These are phyloP conservation scores for Aleiodes testaceus DNA, from an alignment of 2,888 invertebrate genomes.

Conservation along the genomic window DNA sequence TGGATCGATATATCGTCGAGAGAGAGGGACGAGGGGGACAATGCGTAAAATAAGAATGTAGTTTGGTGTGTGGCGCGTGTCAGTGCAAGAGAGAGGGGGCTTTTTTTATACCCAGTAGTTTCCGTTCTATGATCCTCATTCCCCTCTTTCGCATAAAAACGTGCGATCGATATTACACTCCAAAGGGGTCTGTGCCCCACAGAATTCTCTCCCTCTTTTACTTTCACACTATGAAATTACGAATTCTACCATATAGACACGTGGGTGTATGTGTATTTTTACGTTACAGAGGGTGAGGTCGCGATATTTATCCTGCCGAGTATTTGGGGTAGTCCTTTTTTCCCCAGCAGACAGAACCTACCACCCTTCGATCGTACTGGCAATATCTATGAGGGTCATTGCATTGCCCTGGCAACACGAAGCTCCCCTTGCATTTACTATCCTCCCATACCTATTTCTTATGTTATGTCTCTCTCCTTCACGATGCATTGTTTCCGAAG, in stretches of 20 bases:
- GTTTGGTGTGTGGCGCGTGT: slow-evolving; percentile 27
- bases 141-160: slow-evolving; percentile 2
- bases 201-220: slow-evolving; percentile 42
- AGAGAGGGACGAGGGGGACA: not conserved
- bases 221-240: slow-evolving; percentile 43
- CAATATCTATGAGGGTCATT: slow-evolving; percentile 55
- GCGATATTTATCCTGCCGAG: slow-evolving; percentile 38
- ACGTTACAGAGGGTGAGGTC: not conserved
- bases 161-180: slow-evolving; percentile 1
- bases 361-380: slow-evolving; percentile 15
- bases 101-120: slow-evolving; percentile 9
- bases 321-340: slow-evolving; percentile 33
- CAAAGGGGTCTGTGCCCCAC: slow-evolving; percentile 35
- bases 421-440: slow-evolving; percentile 16
- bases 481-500: slow-evolving; percentile 4
- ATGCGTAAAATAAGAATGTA: not conserved
- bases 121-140: slow-evolving; percentile 13
- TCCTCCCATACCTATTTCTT: slow-evolving; percentile 23
- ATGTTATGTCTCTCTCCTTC: slow-evolving; percentile 10
- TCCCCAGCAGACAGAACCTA: not conserved
- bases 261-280: slow-evolving; percentile 55
- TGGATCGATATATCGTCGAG: slow-evolving; percentile 1
- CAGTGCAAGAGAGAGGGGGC: not conserved
- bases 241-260: slow-evolving; percentile 55
- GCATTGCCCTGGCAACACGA: slow-evolving; percentile 54